These are phyloP conservation scores for Dryobotodes eremita DNA, from an alignment of 2,888 invertebrate genomes.

Conservation along the genomic window DNA sequence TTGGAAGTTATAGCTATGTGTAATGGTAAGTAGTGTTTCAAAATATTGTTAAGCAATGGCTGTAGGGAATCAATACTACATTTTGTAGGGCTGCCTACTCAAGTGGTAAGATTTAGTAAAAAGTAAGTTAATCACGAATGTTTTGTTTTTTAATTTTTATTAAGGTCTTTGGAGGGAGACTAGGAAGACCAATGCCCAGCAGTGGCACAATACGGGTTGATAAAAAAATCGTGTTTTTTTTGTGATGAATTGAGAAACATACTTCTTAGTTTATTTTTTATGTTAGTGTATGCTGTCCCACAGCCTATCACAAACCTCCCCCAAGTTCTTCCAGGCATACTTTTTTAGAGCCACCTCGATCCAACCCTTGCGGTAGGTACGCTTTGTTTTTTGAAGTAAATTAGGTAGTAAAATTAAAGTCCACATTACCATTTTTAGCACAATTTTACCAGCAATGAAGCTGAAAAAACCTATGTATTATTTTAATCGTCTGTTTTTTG, in stretches of 20 bases:
- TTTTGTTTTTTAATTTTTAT: neutral
- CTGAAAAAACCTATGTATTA: neutral
- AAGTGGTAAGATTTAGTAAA: neutral
- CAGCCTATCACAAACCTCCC: too few relatives aligned
- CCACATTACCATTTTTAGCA: neutral
- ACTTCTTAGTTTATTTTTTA: neutral
- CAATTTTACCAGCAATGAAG: neutral
- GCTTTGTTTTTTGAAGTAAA: neutral
- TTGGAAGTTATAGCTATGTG: neutral
- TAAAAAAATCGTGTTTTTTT: neutral
- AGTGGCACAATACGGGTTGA: neutral
- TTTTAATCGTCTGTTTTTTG: neutral
- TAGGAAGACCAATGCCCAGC: too few relatives aligned
- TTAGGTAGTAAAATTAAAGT: neutral
- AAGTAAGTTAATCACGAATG: too few relatives aligned
- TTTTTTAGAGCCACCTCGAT: neutral
- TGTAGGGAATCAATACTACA: neutral
- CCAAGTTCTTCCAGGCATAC: neutral
- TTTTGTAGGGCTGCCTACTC: neutral
- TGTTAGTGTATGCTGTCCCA: neutral
- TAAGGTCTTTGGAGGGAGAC: neutral
- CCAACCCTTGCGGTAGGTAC: neutral
- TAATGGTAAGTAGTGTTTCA: constrained; percentile 3
- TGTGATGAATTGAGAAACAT: neutral
- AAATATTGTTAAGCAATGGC: constrained; percentile 6